Base-by-base conservation (phyloP, 2,888 invertebrate genomes). In the Ctena decussata region DNA sequence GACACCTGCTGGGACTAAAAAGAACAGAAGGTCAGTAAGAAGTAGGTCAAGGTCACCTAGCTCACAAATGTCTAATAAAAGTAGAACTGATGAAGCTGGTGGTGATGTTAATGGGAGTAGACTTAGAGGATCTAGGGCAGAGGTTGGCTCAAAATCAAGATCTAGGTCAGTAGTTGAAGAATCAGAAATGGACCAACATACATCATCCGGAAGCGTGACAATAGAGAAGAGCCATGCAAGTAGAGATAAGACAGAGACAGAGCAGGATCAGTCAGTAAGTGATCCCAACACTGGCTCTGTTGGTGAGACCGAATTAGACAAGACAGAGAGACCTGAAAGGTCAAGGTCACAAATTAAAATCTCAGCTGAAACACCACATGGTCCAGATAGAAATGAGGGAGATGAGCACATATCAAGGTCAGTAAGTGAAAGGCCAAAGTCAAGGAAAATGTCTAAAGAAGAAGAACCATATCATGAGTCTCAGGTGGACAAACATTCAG, bases 1-100 rank as follows among this genome's bases (percentile, higher is more conserved):
- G 18, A 84, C 37, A 37, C 73, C 70, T 18, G 44, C 41, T 15
- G 69, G 41, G n/a, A 24, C 57, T 35, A 35, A 46, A 53, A 32
- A 27, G 37, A 24, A 74, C 30, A 27, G 35, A n/a, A 53, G 35
- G 53, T 35, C 39, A 39, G 27, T 39, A 8, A 39, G 60, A 30
- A 57, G 18, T 44, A 57, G 57, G 57, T 60, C 60, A 60, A 60
- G 57, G 65, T 77, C 76, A 24, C n/a, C 60, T 6, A 60, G 41
- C n/a, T 35, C 57, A n/a, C 41, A 60, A 32, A n/a, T 37, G 27
- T 46, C 46, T 21, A 2, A 21, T 21, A 32, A 32, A 24, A 53
- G n/a, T n/a, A 24, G 32, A 53, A 32, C 18, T 0, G 37, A 11
- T 35, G 57, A 57, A 5, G 30, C 6, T 57, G 57, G 3, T 21